A percentile compares a stretch with the other conserved stretches of the same genome.
phyloP scores from a whole-genome alignment of 2,888 invertebrate genomes.

The Crocallis elinguaria region DNA sequence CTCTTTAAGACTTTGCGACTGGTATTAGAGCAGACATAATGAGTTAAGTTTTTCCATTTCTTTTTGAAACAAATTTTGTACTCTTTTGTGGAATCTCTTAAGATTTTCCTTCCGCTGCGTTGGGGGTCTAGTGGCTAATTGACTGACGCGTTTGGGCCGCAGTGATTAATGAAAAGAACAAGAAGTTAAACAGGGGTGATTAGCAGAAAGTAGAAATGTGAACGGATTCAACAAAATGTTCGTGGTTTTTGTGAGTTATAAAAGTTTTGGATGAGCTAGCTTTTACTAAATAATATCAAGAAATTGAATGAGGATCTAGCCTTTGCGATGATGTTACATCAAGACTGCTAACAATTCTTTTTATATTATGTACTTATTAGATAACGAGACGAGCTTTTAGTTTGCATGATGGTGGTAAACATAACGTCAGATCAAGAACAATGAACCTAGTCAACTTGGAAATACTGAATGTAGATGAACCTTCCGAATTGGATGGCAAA shows the following conservation, averaged over 20 bases:
- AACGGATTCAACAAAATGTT: background rate
- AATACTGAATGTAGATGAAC: no score
- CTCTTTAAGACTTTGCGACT: slow-evolving; percentile 33
- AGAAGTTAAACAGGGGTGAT: slow-evolving; percentile 16
- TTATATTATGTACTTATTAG: no score
- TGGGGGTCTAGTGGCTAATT: slow-evolving; percentile 42
- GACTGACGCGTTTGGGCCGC: slow-evolving; percentile 29
- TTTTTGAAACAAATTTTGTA: slow-evolving; percentile 60
- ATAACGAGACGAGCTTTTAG: no score
- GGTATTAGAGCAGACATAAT: slow-evolving; percentile 74
- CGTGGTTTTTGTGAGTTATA: background rate
- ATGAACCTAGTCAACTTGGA: no score
- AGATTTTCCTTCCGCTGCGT: slow-evolving; percentile 48
- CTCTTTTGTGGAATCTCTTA: slow-evolving; percentile 42
- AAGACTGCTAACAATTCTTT: no score
- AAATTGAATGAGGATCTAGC: no score
- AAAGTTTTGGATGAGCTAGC: background rate
- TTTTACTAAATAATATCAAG: background rate
- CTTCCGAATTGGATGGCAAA: no score
- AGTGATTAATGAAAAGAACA: slow-evolving; percentile 21
- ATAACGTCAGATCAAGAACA: no score
- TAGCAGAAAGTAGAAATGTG: slow-evolving; percentile 1
- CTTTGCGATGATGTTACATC: no score
- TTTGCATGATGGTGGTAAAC: no score
- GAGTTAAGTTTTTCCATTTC: slow-evolving; percentile 76